Percentiles rank a stretch among this genome's conserved stretches.
These are phyloP conservation scores for Galerucella nymphaeae DNA, from an alignment of 2,888 invertebrate species.

Conservation along the genomic window DNA sequence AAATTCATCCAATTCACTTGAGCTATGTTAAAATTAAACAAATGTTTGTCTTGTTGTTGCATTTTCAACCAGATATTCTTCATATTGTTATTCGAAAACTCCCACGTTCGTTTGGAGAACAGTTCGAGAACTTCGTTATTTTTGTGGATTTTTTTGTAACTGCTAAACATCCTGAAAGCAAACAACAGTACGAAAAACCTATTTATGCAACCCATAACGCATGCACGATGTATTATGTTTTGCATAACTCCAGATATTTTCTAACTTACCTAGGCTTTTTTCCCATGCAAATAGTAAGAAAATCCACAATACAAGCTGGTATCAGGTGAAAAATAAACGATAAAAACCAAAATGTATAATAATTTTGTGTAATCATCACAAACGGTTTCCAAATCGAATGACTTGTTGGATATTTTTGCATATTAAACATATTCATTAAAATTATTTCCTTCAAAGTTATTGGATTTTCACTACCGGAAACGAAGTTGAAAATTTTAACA, in stretches of 20 bases:
- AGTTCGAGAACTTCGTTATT: conserved; percentile 78
- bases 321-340: conserved; percentile 71
- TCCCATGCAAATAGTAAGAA: conserved; percentile 63
- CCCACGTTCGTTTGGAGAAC: conserved; percentile 79
- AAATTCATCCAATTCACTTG: conserved; percentile 79
- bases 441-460: conserved; percentile 83
- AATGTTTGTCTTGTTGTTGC: conserved; percentile 64
- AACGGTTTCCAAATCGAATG: conserved; percentile 67
- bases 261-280: conserved; percentile 61
- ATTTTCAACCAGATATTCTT: conserved; percentile 69
- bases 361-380: conserved; percentile 53
- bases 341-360: conserved; percentile 62
- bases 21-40: conserved; percentile 80
- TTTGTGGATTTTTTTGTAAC: conserved; percentile 84
- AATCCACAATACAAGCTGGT: conserved; percentile 72
- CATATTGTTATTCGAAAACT: conserved; percentile 75
- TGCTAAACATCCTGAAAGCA: conserved; percentile 76
- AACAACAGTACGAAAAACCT: too few species aligned
- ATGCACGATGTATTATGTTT: too few species aligned
- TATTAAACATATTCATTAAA: conserved; percentile 66
- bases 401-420: conserved; percentile 67
- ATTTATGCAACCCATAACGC: too few species aligned
- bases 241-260: too few species aligned
- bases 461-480: conserved; percentile 82
- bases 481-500: conserved; percentile 83